A percentile compares a stretch with the other conserved stretches of the same genome.
These are phyloP conservation scores for Drosophila seguyi DNA, from an alignment of 1,140 invertebrate genomes.

Conservation along the genomic window DNA sequence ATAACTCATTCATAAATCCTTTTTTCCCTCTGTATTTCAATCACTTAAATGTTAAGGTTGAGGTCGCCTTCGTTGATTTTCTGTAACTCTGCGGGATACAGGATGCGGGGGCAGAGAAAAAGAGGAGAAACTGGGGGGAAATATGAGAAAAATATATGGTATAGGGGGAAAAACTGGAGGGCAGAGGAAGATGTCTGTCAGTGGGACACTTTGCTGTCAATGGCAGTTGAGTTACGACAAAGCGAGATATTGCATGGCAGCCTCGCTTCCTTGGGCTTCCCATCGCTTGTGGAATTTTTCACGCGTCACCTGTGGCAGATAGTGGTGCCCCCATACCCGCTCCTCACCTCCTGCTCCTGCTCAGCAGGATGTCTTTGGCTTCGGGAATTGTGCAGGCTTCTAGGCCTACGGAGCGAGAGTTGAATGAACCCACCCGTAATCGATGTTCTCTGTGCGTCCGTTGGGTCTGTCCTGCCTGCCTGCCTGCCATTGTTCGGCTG, in stretches of 20 bases:
- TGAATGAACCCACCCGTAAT: conserved; percentile 38
- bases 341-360: background rate
- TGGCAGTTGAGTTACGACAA: conserved; percentile 72
- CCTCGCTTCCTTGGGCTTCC: conserved; percentile 25
- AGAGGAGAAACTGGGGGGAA: background rate
- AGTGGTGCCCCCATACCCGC: conserved; percentile 4
- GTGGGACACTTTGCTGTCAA: conserved; percentile 53
- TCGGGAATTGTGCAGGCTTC: no score
- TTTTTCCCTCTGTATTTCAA: conserved; percentile 5
- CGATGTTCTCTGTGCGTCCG: conserved; percentile 26
- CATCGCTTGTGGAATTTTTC: conserved; percentile 41
- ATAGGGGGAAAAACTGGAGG: background rate
- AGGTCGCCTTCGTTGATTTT: conserved; percentile 23
- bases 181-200: background rate
- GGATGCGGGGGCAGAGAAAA: background rate
- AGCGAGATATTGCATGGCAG: conserved; percentile 60
- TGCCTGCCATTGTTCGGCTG: conserved; percentile 22
- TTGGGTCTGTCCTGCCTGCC: conserved; percentile 1
- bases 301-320: conserved; percentile 64
- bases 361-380: conserved; percentile 4
- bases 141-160: conserved; percentile 1
- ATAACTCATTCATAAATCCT: background rate
- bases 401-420: conserved; percentile 30
- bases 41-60: conserved; percentile 30
- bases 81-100: conserved; percentile 2